Base-by-base conservation (phyloP, 1,140 invertebrate species). In the Goniozus legneri region DNA sequence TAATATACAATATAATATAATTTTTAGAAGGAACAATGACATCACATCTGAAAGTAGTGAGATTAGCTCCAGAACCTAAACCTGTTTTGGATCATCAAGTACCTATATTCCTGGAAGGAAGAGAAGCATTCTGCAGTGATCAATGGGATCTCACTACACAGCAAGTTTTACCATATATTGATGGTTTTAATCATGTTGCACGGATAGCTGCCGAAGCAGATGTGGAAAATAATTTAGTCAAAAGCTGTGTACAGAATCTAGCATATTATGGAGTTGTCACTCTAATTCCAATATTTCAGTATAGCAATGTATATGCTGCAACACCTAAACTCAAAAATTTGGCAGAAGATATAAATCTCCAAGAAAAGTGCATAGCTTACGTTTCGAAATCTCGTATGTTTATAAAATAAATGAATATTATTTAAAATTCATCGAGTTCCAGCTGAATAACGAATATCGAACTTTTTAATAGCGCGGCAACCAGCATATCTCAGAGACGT, bases 71-170 rank as follows among this genome's bases (percentile, higher is more conserved):
- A n/a, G 88, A 91, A 68, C 92, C 93, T 3, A 79, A 82, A n/a
- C 76, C 81, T 8, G 91, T 96, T 3, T 77, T 85, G 38, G 92
- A 95, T 75, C 88, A 93, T 71, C 88, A 95, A 75, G 95, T 97
- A 2, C 94, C 95, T 0, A 82, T 96, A 22, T 84, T 95, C 59
- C 77, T 88, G 31, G 79, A 82, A 59, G 71, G 77, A 64, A 66
- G 71, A 65, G 79, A 79, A 71, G 65, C 69, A 44, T 80, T 77
- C 64, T 80, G 75, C 54, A 73, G 72, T 6, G 84, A 85, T 61
- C 84, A 89, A 40, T 97, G 92, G 92, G 93, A 97, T 74, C 80
- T 97, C 16, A 96, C 94, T 3, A 96, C 93, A 3, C 87, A 94
- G 67, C 87, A 91, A 77, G 82, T 94, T 32, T 75, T 95, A 12